Percentiles rank a stretch among this genome's conserved stretches.
Evolutionary conservation across 2,113 vertebrate genomes (phyloP).

Genomic region (Galeopterus variegatus): DNA sequence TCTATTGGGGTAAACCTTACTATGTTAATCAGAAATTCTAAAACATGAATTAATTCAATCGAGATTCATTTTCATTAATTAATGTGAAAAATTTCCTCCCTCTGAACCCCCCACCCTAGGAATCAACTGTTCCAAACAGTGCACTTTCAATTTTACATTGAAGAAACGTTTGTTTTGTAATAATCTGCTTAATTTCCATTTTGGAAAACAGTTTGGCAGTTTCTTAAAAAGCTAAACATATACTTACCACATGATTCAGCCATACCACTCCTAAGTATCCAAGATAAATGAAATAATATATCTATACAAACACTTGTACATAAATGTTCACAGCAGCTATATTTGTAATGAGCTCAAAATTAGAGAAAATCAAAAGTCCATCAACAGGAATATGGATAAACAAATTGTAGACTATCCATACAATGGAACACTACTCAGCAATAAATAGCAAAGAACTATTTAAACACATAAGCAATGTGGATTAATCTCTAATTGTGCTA

Average conservation of each 20-base stretch:
- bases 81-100: background rate
- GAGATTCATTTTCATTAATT: conserved; percentile 32
- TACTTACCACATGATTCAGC: background rate
- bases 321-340: background rate
- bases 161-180: conserved; percentile 41
- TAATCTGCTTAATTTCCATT: conserved; percentile 21
- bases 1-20: background rate
- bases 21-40: background rate
- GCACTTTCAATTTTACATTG: background rate
- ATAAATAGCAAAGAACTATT: background rate
- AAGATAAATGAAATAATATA: background rate
- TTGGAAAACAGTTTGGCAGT: background rate
- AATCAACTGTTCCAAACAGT: background rate
- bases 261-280: background rate
- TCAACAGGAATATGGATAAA: background rate
- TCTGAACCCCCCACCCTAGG: background rate
- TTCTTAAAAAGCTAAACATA: background rate
- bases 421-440: background rate
- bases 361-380: background rate
- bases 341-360: background rate
- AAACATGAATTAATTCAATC: background rate
- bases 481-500: background rate
- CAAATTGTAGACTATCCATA: background rate
- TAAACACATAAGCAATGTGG: background rate
- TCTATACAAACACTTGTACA: background rate